Base-by-base conservation (phyloP, 2,888 invertebrate species). In the Aspidiotus destructor region DNA sequence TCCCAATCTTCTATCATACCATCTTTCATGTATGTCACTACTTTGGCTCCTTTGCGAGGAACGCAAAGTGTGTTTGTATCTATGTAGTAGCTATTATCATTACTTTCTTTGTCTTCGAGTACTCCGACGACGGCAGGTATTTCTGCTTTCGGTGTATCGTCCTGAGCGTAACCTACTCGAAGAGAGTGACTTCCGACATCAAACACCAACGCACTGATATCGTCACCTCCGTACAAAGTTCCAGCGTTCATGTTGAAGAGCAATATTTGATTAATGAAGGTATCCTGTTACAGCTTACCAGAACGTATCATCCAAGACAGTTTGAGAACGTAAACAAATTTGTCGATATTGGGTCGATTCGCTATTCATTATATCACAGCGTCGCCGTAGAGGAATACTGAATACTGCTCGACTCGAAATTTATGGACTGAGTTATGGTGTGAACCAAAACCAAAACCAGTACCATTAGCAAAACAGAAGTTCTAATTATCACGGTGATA, bases 1-100 rank as follows among this genome's bases (percentile, higher is more conserved):
- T 98, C 97, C 98, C 98, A 99, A 78, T 99, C 96, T 75, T 99
- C 98, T 60, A 99, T 89, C 87, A 97, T 95, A 60, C 98, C 96
- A 74, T 98, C 98, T 77, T 97, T 97, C 86, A 99, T 91, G 77
- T 93, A 98, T 6, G 88, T 89, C 67, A 84, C 84, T 44, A 93
- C 84, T 77, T 98, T 97, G 65, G 93, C 88, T 72, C 86, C 85
- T 11, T 88, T 85, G 0, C 95, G 83, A 0, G 98, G 92, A 0
- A 94, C 91, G 76, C 93, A 92, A 8, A 99, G 82, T 75, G 88
- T 89, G 3, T 91, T 93, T 7, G 96, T 95, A 74, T 98, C 99
- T 44, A 99, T 91, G 78, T 89, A 94, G 76, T 89, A 87, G 81
- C 84, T 64, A 0, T 86, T 86, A 62, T 86, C 81, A 76, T 84